These are phyloP conservation scores for Melanotaenia trifasciata DNA, from an alignment of 2,797 vertebrate genomes.

Conservation along the genomic window DNA sequence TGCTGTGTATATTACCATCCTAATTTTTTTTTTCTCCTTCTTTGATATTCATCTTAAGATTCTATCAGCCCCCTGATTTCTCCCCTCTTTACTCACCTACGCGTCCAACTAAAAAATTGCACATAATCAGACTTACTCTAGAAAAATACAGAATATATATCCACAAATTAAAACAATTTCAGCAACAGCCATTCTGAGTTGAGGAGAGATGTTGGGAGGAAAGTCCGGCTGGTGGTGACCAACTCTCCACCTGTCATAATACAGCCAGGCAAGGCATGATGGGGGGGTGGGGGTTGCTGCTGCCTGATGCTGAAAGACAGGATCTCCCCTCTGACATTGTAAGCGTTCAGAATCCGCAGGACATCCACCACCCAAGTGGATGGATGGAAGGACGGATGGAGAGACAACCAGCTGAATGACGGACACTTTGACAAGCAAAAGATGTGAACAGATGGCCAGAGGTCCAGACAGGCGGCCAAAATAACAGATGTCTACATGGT, in stretches of 20 bases:
- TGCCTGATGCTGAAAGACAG: constrained; percentile 84
- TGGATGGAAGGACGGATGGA: constrained; percentile 17
- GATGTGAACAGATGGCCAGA: constrained; percentile 12
- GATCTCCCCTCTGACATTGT: constrained; percentile 80
- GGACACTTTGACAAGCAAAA: constrained; percentile 35
- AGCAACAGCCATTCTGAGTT: constrained; percentile 46
- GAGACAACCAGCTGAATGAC: constrained; percentile 9
- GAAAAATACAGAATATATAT: not conserved
- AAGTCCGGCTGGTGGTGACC: constrained; percentile 65
- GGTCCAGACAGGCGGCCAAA: constrained; percentile 5
- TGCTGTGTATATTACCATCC: not conserved
- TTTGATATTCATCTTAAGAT: not conserved
- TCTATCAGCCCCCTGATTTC: not conserved
- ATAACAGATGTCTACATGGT: not conserved
- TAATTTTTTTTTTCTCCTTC: not conserved
- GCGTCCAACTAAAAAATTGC: not conserved
- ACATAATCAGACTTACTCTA: not conserved
- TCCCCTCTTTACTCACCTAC: not conserved
- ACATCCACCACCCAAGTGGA: constrained; percentile 80
- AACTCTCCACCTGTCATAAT: constrained; percentile 86
- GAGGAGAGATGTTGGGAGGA: constrained; percentile 48
- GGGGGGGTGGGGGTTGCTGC: constrained; percentile 50
- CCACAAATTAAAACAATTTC: constrained; percentile 7
- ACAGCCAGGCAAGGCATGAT: constrained; percentile 70
- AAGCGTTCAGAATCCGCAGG: constrained; percentile 65